These are phyloP conservation scores for Catalaphyllia jardinei DNA, from an alignment of 64 coral and sea anemone genomes.

Conservation along the genomic window DNA sequence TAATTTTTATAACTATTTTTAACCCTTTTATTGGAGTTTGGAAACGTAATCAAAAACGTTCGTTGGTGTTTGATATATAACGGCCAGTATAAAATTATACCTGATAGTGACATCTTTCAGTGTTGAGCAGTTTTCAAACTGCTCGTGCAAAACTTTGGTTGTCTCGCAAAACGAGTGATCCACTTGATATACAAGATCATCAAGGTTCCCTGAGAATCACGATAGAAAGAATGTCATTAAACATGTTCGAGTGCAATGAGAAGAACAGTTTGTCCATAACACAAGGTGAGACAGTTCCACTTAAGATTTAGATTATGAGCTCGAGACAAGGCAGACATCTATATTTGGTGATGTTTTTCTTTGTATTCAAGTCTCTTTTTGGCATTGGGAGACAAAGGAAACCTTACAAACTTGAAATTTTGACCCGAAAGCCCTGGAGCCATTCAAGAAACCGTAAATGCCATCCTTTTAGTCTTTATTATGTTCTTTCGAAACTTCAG, in stretches of 20 bases:
- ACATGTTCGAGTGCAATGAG: not conserved
- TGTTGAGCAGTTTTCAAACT: slow-evolving; percentile 84
- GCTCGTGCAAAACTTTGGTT: slow-evolving; percentile 82
- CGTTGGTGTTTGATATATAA: not conserved
- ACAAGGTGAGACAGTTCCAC: no score
- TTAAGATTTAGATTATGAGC: no score
- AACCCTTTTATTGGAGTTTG: not conserved
- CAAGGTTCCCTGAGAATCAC: slow-evolving; percentile 57
- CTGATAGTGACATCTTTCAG: slow-evolving; percentile 77
- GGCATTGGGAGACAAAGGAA: no score
- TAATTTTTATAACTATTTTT: not conserved
- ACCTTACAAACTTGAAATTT: no score
- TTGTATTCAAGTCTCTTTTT: no score
- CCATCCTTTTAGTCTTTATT: no score
- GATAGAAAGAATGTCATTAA: not conserved
- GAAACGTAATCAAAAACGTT: not conserved
- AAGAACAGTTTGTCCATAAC: no score
- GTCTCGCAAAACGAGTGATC: slow-evolving; percentile 88
- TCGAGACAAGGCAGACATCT: no score
- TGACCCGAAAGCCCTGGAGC: no score
- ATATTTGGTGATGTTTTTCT: no score
- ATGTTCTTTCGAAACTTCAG: no score
- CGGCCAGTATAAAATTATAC: not conserved
- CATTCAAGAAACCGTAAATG: no score
- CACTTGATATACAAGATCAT: slow-evolving; percentile 66